Evolutionary conservation across 2,113 vertebrate genomes (phyloP).

Genomic region (Caranx melampygus): DNA sequence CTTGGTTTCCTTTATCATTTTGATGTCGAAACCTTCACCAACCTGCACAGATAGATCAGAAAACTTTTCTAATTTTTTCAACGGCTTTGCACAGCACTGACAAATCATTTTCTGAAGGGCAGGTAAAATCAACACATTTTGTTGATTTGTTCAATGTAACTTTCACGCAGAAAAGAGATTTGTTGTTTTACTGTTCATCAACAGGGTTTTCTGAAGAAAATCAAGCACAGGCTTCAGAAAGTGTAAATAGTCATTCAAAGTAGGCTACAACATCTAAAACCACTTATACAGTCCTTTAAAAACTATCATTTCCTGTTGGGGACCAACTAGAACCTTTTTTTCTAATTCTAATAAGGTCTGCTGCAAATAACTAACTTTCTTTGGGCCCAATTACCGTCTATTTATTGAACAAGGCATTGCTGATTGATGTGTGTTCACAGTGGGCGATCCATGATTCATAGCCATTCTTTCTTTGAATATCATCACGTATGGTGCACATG

Average conservation of each 20-base stretch:
- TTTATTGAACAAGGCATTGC: slow-evolving; percentile 66
- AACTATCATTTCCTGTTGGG: slow-evolving; percentile 26
- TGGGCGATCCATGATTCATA: slow-evolving; percentile 72
- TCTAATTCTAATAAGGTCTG: slow-evolving; percentile 43
- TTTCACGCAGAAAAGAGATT: neutral
- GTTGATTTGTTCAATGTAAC: neutral
- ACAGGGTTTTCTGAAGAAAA: neutral
- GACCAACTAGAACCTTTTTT: slow-evolving; percentile 30
- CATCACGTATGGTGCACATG: slow-evolving; percentile 39
- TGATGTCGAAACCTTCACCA: neutral
- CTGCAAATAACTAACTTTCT: slow-evolving; percentile 68
- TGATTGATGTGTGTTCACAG: slow-evolving; percentile 69
- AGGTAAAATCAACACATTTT: neutral
- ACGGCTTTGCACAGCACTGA: neutral
- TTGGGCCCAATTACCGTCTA: slow-evolving; percentile 77
- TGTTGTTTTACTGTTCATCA: neutral
- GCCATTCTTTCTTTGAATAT: slow-evolving; percentile 65
- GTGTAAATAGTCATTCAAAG: neutral
- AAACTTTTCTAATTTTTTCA: too few species aligned
- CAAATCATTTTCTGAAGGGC: neutral
- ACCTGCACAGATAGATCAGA: too few species aligned
- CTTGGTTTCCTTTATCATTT: neutral
- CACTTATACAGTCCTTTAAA: slow-evolving; percentile 14
- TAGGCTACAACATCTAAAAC: neutral
- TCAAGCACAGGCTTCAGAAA: neutral